A percentile compares a stretch with the other conserved stretches of the same genome.
Conservation (phyloP, 1,140 invertebrate genomes). For the Sycophaga agraensis region DNA sequence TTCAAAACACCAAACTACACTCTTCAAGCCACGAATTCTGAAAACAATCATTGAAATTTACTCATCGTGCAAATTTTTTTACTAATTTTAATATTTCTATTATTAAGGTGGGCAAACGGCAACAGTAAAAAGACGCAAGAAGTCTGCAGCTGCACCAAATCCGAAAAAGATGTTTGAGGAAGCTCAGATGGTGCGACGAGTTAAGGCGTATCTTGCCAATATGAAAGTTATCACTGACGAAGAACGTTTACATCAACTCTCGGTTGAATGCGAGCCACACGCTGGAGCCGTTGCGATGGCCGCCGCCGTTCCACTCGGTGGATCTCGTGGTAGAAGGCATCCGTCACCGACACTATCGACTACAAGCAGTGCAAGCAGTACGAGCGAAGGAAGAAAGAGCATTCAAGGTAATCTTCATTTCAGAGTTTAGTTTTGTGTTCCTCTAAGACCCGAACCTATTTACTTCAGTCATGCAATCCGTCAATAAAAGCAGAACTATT, state of each 20-base stretch:
- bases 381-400: slow-evolving; percentile 74
- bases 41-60: too few species aligned
- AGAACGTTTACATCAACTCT: slow-evolving; percentile 83
- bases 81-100: too few species aligned
- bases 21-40: too few species aligned
- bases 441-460: too few species aligned
- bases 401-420: slow-evolving; percentile 54
- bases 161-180: slow-evolving; percentile 99
- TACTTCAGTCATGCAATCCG: too few species aligned
- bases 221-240: slow-evolving; percentile 92
- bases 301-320: slow-evolving; percentile 54
- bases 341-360: slow-evolving; percentile 88
- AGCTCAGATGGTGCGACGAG: slow-evolving; percentile 94
- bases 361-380: slow-evolving; percentile 84
- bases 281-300: slow-evolving; percentile 62
- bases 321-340: slow-evolving; percentile 68
- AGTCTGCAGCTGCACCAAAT: slow-evolving; percentile 87
- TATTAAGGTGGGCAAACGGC: slow-evolving; percentile 58
- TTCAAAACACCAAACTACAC: too few species aligned
- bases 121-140: slow-evolving; percentile 88
- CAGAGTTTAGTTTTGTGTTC: too few species aligned
- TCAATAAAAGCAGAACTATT: too few species aligned
- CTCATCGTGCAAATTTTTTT: not conserved
- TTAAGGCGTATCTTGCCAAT: slow-evolving; percentile 92
- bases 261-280: slow-evolving; percentile 83